Evolutionary conservation across 2,888 invertebrate genomes (phyloP), one percentile per base, ranked within the genome.

Genomic region (Gastrophysa polygoni): DNA sequence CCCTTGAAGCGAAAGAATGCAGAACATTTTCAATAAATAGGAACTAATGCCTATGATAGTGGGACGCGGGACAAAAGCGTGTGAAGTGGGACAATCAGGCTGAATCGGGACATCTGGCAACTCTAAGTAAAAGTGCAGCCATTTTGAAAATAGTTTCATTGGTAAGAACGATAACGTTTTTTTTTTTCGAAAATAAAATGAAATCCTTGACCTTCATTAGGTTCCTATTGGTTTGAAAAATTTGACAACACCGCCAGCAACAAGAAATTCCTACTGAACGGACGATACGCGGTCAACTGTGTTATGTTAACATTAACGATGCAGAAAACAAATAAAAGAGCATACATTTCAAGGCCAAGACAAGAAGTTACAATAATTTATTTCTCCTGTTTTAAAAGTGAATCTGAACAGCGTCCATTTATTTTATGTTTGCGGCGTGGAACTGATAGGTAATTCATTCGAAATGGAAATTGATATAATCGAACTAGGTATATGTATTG

Each of bases 371-470:
- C 61, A 47, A 59, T 47, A 18, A 34, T 14, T 57, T 50, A 56
- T 63, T 63, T 59, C 56, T 56, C 47, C 28, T 10, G 38, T 20
- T 52, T 49, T 59, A 63, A 63, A 63, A 63, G 63, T 63, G 63
- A 63, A 59, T 57, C 54, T 54, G 44, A 48, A 18, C 34, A 56
- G 10, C 32, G 11, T 8, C 3, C 38, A 38, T 4, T 14, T 14
- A 38, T 38, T 38, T 38, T 14, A 38, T 38, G 38, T n/a, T 38
- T 3, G 38, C 38, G n/a, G 10, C 38, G 11, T 38, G n/a, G 14
- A 38, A 38, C 2, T 4, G 32, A 14, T 32, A 11, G 11, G 10
- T 38, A 11, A 38, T 38, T 38, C 11, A 38, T 14, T 38, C 11
- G 14, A 14, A 38, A 38, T 38, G 38, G 38, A 14, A 38, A 38